These are phyloP conservation scores for Engystomops pustulosus DNA, from an alignment of 2,113 vertebrate species.

Conservation along the genomic window DNA sequence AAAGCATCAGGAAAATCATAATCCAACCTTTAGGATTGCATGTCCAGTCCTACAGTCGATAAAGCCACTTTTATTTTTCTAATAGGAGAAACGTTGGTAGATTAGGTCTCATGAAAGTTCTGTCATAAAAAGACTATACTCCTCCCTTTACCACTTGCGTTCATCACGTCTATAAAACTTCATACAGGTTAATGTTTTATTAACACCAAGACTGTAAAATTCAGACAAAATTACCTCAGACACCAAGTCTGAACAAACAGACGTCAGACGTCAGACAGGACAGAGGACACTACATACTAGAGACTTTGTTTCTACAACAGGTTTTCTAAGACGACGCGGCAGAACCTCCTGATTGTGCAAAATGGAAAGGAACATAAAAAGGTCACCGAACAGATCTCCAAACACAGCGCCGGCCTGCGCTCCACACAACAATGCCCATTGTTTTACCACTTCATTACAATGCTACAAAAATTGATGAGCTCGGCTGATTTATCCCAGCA, in stretches of 20 bases:
- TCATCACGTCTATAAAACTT: neutral
- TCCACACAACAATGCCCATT: conserved; percentile 65
- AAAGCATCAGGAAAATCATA: neutral
- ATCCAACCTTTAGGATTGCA: neutral
- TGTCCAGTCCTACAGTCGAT: too few species aligned
- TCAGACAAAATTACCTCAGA: neutral
- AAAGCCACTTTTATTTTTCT: too few species aligned
- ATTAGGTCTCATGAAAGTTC: neutral
- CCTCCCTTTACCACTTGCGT: neutral
- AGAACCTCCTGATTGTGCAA: neutral
- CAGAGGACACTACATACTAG: conserved; percentile 3
- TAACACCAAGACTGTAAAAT: neutral
- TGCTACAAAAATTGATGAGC: conserved; percentile 18
- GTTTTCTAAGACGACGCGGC: neutral
- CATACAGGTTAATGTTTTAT: neutral
- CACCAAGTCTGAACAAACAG: neutral
- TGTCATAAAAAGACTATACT: neutral
- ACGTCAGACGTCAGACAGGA: neutral
- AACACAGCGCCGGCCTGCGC: neutral
- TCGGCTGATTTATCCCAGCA: neutral
- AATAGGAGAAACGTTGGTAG: too few species aligned
- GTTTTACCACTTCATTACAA: conserved; percentile 65
- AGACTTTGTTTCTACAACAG: neutral
- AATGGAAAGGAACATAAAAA: conserved; percentile 5
- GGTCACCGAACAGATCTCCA: conserved; percentile 4